A percentile compares a stretch with the other conserved stretches of the same genome.
Evolutionary conservation across 2,113 vertebrate genomes (phyloP).

Genomic region (Diadophis punctatus): DNA sequence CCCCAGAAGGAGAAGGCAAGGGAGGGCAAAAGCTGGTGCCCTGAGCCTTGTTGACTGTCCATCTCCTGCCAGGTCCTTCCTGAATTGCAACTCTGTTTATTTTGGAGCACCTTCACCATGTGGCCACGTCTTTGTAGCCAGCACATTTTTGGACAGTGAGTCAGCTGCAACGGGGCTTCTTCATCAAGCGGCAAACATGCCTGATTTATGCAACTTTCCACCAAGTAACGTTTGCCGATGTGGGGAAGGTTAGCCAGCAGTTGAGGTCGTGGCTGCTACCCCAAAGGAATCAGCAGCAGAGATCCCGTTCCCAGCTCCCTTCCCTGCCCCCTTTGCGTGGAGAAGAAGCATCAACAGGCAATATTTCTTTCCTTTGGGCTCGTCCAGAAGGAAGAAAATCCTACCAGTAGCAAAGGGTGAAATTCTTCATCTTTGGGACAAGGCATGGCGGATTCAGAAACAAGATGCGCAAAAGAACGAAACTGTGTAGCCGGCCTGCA

Average conservation of each 20-base stretch:
- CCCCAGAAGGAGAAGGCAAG: not conserved
- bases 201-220: slow-evolving; percentile 46
- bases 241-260: slow-evolving; percentile 30
- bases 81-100: not conserved
- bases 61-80: too few species aligned
- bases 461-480: not conserved
- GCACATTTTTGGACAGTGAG: slow-evolving; percentile 69
- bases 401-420: not conserved
- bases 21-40: not conserved
- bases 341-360: not conserved
- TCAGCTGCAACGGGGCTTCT: slow-evolving; percentile 52
- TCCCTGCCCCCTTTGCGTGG: not conserved
- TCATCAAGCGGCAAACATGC: slow-evolving; percentile 28
- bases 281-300: slow-evolving; percentile 7
- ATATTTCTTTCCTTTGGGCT: not conserved
- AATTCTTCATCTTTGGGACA: not conserved
- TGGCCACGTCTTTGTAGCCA: slow-evolving; percentile 44
- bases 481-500: not conserved
- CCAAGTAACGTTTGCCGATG: not conserved
- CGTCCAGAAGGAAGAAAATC: not conserved
- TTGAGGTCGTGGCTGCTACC: slow-evolving; percentile 32
- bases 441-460: not conserved
- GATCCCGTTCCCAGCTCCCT: slow-evolving; percentile 10
- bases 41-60: not conserved
- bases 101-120: slow-evolving; percentile 30